Evolutionary conservation across 2,113 vertebrate species (phyloP), one percentile per base, ranked within the genome.

Genomic region (Hystrix brachyura): DNA sequence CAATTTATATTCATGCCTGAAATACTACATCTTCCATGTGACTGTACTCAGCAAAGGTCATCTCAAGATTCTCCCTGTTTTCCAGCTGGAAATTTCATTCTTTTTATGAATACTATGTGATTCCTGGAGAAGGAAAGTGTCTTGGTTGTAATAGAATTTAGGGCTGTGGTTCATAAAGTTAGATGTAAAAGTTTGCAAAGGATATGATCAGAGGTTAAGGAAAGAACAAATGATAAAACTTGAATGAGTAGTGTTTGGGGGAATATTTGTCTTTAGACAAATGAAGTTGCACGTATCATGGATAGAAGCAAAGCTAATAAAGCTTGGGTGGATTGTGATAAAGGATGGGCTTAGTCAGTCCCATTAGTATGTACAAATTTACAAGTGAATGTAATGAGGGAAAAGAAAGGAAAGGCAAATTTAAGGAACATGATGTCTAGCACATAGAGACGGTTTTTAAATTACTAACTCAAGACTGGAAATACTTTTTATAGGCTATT

Each of bases 341-440:
- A 53, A 3, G 48, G 1, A 12, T 38, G 34, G 8, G 3, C 34
- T 60, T 76, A 53, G 4, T 9, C 19, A 3, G 0, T 53, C 6
- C 19, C 43, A 55, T 32, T n/a, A 27, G 19, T 38, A 19, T 79
- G 9, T 1, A 53, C 43, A 90, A 43, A 76, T 4, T 76, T 34
- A 48, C 25, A 59, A 51, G 12, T 25, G 21, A 90, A 67, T 60
- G 1, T 7, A n/a, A 46, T 67, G 53, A 51, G 11, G 64, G 51
- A 23, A 43, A 21, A 13, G 55, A 64, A 5, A 21, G 4, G 25
- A 53, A 43, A 86, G 38, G 64, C 11, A 48, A 18, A 59, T 17
- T 87, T 10, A 74, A 5, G 53, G 48, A 55, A 46, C 4, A 15
- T 32, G 67, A 29, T 27, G 8, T 43, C 10, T 8, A 23, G 15